Evolutionary conservation across 1,140 invertebrate genomes (phyloP).

Genomic region (Drosophila mauritiana): DNA sequence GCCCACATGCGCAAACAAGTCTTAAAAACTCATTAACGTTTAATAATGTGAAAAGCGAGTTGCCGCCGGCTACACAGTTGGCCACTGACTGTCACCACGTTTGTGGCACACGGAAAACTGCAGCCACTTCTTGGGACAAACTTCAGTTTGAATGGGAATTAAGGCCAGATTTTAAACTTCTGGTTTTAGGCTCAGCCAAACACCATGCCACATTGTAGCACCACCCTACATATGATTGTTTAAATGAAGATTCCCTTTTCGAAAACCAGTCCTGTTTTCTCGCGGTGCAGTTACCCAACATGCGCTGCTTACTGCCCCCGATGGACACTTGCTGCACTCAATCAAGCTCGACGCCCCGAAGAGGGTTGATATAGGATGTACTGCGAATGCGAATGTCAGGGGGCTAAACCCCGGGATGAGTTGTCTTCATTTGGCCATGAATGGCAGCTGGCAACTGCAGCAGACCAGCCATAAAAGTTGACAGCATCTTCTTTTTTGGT

Average conservation of each 20-base stretch:
- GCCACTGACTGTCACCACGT: constrained; percentile 27
- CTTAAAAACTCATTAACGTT: constrained; percentile 71
- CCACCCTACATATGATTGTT: no score
- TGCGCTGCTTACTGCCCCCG: constrained; percentile 22
- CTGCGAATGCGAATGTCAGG: not conserved
- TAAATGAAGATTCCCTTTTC: no score
- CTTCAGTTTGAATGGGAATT: not conserved
- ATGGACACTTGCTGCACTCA: constrained; percentile 40
- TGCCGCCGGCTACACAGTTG: constrained; percentile 19
- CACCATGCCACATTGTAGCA: no score
- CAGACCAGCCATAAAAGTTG: constrained; percentile 39
- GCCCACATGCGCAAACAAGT: constrained; percentile 48
- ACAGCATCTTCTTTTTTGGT: constrained; percentile 22
- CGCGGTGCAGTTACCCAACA: constrained; percentile 1
- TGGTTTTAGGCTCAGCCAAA: not conserved
- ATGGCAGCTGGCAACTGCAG: constrained; percentile 36
- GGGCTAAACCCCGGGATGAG: constrained; percentile 24
- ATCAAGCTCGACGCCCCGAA: constrained; percentile 21
- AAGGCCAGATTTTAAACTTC: not conserved
- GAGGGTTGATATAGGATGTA: constrained; percentile 4
- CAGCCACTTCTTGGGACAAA: not conserved
- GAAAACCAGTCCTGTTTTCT: not conserved
- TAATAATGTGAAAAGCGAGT: constrained; percentile 48
- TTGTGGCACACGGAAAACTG: not conserved
- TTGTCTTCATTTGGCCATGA: constrained; percentile 44